A percentile compares a stretch with the other conserved stretches of the same genome.
phyloP scores from a whole-genome alignment of 1,140 invertebrate species.

The Platyscapa corneri region DNA sequence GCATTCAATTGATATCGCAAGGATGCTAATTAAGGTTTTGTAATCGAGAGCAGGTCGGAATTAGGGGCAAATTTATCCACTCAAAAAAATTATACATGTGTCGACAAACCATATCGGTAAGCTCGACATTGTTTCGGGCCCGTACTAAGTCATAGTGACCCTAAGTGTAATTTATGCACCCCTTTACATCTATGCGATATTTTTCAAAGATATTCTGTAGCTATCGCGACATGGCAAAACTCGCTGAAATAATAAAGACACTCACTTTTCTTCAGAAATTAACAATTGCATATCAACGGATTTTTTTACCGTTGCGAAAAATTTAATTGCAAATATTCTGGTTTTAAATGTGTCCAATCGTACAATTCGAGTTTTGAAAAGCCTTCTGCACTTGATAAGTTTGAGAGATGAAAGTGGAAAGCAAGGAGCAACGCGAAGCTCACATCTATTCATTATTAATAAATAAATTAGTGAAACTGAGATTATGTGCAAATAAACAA shows the following conservation, averaged over 20 bases:
- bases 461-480: neutral
- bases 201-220: constrained; percentile 36
- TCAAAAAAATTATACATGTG: constrained; percentile 39
- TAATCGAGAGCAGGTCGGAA: neutral
- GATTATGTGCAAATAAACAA: neutral
- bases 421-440: neutral
- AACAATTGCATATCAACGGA: too few relatives aligned
- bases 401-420: too few relatives aligned
- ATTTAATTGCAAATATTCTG: too few relatives aligned
- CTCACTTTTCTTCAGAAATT: too few relatives aligned
- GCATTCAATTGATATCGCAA: neutral
- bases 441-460: neutral
- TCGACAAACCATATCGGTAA: constrained; percentile 34
- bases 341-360: too few relatives aligned
- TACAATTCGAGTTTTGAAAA: too few relatives aligned
- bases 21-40: neutral
- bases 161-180: constrained; percentile 49
- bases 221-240: constrained; percentile 32
- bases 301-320: too few relatives aligned
- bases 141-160: constrained; percentile 34
- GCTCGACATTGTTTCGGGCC: constrained; percentile 30
- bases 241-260: constrained; percentile 37
- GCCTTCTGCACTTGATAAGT: too few relatives aligned
- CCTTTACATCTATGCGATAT: constrained; percentile 33
- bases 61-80: neutral